Conservation (phyloP, 2,888 invertebrate species). For the Mythimna impura region DNA sequence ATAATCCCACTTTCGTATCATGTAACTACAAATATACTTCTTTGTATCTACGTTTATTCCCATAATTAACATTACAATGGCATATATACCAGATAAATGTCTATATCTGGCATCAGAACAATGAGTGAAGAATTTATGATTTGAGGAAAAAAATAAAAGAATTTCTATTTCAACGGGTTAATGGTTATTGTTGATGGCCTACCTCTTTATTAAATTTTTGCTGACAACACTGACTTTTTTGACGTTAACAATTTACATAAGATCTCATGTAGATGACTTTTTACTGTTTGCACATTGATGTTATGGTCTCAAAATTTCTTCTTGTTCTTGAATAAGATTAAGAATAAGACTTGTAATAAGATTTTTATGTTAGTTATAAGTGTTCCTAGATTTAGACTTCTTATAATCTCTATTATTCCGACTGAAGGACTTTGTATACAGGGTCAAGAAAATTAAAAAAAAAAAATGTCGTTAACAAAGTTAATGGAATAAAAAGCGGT, state of each 20-base stretch:
- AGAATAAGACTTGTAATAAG: no score
- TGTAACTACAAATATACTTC: constrained; percentile 33
- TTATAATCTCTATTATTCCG: no score
- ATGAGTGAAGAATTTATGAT: constrained; percentile 51
- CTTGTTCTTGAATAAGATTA: no score
- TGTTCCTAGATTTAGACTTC: no score
- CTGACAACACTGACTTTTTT: background rate
- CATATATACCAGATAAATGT: constrained; percentile 34
- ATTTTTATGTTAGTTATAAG: no score
- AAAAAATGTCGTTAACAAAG: background rate
- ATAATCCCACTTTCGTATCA: constrained; percentile 50
- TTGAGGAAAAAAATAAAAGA: constrained; percentile 46
- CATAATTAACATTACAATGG: constrained; percentile 62
- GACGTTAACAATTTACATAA: background rate
- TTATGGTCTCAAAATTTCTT: no score
- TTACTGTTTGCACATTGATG: no score
- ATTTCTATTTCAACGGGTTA: constrained; percentile 56
- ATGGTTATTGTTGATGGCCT: constrained; percentile 20
- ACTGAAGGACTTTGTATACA: no score
- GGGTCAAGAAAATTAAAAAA: no score
- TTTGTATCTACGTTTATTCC: constrained; percentile 33
- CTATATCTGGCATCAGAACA: constrained; percentile 50
- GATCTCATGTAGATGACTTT: no score
- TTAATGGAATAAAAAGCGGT: background rate
- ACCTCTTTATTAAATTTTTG: constrained; percentile 12